A percentile compares a stretch with the other conserved stretches of the same genome.
Conservation (phyloP, 2,888 invertebrate genomes). For the Drosophila planitibia region DNA sequence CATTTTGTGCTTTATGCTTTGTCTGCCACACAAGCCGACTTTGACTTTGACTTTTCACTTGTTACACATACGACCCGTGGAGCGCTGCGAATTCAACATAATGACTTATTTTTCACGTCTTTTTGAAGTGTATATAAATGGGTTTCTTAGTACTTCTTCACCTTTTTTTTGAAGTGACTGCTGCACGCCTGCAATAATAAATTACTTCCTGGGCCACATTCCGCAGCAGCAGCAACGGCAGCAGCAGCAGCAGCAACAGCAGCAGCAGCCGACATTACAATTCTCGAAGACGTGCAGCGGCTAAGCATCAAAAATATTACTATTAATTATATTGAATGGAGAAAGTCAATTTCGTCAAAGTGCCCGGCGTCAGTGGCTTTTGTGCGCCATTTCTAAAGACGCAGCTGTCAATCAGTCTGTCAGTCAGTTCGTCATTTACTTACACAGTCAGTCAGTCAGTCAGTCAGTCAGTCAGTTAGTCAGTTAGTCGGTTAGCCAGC, state of each 20-base stretch:
- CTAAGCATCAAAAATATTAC: constrained; percentile 67
- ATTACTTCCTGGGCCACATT: constrained; percentile 74
- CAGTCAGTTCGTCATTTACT: constrained; percentile 36
- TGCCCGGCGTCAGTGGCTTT: constrained; percentile 71
- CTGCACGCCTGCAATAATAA: constrained; percentile 71
- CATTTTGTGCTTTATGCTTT: constrained; percentile 3
- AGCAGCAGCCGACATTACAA: constrained; percentile 55
- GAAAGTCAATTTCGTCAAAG: constrained; percentile 81
- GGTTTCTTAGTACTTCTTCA: constrained; percentile 6
- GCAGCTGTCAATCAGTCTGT: constrained; percentile 50
- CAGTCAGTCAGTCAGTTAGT: constrained; percentile 56
- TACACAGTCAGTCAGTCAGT: constrained; percentile 45
- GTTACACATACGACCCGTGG: constrained; percentile 78
- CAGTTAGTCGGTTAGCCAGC: constrained; percentile 52
- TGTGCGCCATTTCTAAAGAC: constrained; percentile 78
- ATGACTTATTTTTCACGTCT: constrained; percentile 37
- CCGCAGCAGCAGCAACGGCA: constrained; percentile 33
- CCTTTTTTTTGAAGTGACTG: constrained; percentile 20
- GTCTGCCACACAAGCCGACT: constrained; percentile 51
- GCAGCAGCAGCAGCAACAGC: constrained; percentile 26
- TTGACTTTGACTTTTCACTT: constrained; percentile 71
- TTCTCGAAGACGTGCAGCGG: constrained; percentile 67
- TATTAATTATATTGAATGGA: constrained; percentile 82
- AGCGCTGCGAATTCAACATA: constrained; percentile 69
- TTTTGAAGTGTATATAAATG: constrained; percentile 39